Base-by-base conservation (phyloP, 2,888 invertebrate genomes). In the Macrosiphum euphorbiae region DNA sequence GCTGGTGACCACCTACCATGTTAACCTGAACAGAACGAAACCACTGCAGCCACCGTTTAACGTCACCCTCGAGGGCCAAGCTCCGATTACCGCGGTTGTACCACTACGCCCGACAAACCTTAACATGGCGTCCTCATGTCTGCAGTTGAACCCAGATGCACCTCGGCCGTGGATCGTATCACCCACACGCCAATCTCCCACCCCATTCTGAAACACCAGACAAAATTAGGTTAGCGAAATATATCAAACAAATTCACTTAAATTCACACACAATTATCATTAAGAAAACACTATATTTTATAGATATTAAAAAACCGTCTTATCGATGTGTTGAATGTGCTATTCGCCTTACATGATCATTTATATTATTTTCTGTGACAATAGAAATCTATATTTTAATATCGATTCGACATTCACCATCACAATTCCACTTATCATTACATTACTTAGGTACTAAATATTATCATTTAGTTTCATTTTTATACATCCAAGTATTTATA, bases 1-100 rank as follows among this genome's bases (percentile, higher is more conserved):
- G 94, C 94, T 94, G 91, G 86, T 94, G 94, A 94, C 94, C 90
- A 85, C 94, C 67, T 94, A 94, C 89, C 94, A 94, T 58, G 94
- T 94, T 94, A 84, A 89, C 92, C 94, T 85, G 91, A 93, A 84
- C 78, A 50, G n/a, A 91, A 94, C n/a, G 44, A 67, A 94, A 94
- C 91, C 84, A 92, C 91, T 50, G 8, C 50, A 24, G 67, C 28
- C 61, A 35, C 50, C 20, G n/a, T 85, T 78, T 55, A 35, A 24
- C 88, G 87, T 87, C 86, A 7, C 35, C 35, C 20, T 78, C 35
- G 35, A 3, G 44, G 44, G 44, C 8, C 78, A 35, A 78, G 35
- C 35, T 35, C 20, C 78, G 78, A 78, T 78, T 78, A 78, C 1
- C 35, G 35, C 78, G 52, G 52, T 11, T 20, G 8, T 35, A 78